Evolutionary conservation across 2,888 invertebrate genomes (phyloP).

Genomic region (Clanis bilineata): DNA sequence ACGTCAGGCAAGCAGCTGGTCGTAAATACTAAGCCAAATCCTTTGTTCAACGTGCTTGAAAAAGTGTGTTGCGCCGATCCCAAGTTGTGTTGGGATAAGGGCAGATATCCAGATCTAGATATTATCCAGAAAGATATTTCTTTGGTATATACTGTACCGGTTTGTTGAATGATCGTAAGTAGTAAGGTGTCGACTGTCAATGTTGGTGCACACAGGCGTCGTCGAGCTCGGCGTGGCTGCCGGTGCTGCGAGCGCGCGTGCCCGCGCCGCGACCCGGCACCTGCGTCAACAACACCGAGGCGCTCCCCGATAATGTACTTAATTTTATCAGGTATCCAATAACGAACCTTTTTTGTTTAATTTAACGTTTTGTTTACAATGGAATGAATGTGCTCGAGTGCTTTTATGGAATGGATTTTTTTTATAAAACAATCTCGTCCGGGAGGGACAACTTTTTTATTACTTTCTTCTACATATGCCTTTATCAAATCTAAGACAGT

Average conservation of each 20-base stretch:
- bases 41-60: no score
- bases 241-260: slow-evolving; percentile 84
- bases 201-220: slow-evolving; percentile 82
- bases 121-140: no score
- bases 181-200: slow-evolving; percentile 12
- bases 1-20: no score
- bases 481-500: no score
- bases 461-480: no score
- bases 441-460: no score
- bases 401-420: neutral
- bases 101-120: no score
- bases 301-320: slow-evolving; percentile 84
- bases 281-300: slow-evolving; percentile 85
- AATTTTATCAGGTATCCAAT: slow-evolving; percentile 84
- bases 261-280: slow-evolving; percentile 85
- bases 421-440: no score
- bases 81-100: no score
- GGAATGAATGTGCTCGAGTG: neutral
- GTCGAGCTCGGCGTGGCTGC: slow-evolving; percentile 86
- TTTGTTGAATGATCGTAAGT: neutral
- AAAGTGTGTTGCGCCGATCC: no score
- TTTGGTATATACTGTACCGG: neutral
- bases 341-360: slow-evolving; percentile 11
- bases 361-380: neutral
- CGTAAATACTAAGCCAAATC: no score